Base-by-base conservation (phyloP, 2,888 invertebrate genomes). In the Endomychus coccineus region DNA sequence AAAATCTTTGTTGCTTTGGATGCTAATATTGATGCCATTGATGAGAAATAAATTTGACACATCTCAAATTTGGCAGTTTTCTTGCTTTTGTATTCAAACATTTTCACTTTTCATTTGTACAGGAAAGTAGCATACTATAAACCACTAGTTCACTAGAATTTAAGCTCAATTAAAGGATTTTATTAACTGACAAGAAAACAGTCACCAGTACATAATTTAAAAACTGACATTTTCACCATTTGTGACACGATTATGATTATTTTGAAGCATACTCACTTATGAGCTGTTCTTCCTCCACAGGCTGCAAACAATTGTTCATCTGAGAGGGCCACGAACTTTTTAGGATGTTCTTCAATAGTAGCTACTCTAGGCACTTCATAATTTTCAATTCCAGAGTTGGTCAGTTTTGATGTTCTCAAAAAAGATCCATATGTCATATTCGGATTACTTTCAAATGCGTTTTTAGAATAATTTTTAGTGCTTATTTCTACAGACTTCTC, bases 261-360 rank as follows among this genome's bases (percentile, higher is more conserved):
- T 15, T 7, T 16, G 2, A n/a, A 19, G 6, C 32, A 30, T 25
- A 55, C 69, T 63, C 69, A 81, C 81, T 89, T 89, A 64, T 90
- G 89, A 2, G 83, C 86, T 2, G 89, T 90, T 50, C 87, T 70
- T 2, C 86, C 84, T 29, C 77, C 82, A 62, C 89, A 90, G 0
- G 80, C 81, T 19, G 74, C 75, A 61, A 85, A 85, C 16, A 90
- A 60, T 51, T 88, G 79, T 38, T 88, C 87, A 65, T 89, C 88
- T 0, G 78, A 80, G 49, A 87, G 52, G 12, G 54, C 45, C 33
- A 52, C 45, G 23, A 49, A 42, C 23, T 42, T 43, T 23, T 42
- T 44, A 14, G 48, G 44, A 34, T 52, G 43, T 16, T 46, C 44
- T 23, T 49, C 38, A 16, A 50, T 32, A n/a, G 37, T 34, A 2